Conservation (phyloP, 2,888 invertebrate genomes). For the Mythimna ferrago region DNA sequence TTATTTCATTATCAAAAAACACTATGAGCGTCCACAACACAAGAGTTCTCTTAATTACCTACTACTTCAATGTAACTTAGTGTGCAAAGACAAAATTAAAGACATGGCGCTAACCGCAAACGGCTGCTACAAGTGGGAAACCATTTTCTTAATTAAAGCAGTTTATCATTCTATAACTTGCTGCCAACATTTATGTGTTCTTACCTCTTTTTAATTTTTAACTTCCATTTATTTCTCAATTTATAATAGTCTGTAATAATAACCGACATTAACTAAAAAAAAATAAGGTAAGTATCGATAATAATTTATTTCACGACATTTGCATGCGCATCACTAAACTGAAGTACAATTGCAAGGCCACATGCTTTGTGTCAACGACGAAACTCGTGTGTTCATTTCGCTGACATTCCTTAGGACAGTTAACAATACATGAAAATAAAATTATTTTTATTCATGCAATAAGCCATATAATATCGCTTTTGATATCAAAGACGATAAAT, state of each 20-base stretch:
- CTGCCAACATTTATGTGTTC: background rate
- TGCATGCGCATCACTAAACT: slow-evolving; percentile 62
- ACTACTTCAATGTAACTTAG: background rate
- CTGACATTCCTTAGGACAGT: slow-evolving; percentile 69
- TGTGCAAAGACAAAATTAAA: slow-evolving; percentile 8
- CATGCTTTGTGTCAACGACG: slow-evolving; percentile 69
- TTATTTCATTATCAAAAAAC: background rate
- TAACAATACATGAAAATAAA: slow-evolving; percentile 51
- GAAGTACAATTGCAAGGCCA: slow-evolving; percentile 73
- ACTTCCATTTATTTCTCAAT: too few species aligned
- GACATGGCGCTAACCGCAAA: slow-evolving; percentile 19
- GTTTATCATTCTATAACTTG: slow-evolving; percentile 13
- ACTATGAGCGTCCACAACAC: background rate
- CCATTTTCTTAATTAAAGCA: slow-evolving; percentile 35
- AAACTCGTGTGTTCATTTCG: slow-evolving; percentile 65
- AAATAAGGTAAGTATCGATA: slow-evolving; percentile 15
- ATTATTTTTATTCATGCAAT: slow-evolving; percentile 30
- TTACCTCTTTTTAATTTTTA: background rate
- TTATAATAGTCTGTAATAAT: too few species aligned
- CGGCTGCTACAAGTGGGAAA: slow-evolving; percentile 25
- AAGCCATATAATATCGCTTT: background rate
- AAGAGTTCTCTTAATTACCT: slow-evolving; percentile 9
- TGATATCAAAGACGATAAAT: background rate
- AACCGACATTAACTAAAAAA: too few species aligned
- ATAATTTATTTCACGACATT: slow-evolving; percentile 4